A percentile compares a stretch with the other conserved stretches of the same genome.
Evolutionary conservation across 1,140 invertebrate species (phyloP).

Genomic region (Dermatophagoides farinae): DNA sequence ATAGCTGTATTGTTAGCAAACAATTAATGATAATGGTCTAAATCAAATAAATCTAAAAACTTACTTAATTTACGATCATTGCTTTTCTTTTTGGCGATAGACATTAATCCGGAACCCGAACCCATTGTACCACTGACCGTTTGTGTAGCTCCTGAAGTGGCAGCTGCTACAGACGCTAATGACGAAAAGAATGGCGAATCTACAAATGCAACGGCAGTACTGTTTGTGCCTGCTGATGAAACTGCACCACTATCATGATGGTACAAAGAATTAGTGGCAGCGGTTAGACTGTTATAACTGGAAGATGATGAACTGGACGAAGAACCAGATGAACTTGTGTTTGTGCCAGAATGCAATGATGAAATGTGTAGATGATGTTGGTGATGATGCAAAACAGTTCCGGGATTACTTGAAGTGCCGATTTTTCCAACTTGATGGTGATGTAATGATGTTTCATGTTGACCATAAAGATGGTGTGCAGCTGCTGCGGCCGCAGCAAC

Average conservation of each 20-base stretch:
- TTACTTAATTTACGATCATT: slow-evolving; percentile 8
- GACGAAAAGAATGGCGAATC: slow-evolving; percentile 2
- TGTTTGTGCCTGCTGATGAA: neutral
- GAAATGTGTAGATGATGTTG: neutral
- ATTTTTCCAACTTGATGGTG: too few relatives aligned
- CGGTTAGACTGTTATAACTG: neutral
- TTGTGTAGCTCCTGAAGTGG: too few relatives aligned
- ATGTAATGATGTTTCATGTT: too few relatives aligned
- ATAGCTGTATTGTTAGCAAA: neutral
- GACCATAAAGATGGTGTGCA: neutral
- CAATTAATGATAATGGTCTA: neutral
- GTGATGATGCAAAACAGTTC: too few relatives aligned
- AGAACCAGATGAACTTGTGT: too few relatives aligned
- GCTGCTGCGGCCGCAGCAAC: neutral
- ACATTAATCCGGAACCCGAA: too few relatives aligned
- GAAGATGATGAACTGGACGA: too few relatives aligned
- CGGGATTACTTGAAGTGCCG: too few relatives aligned
- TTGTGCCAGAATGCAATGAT: neutral
- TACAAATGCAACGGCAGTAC: neutral
- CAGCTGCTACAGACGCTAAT: neutral
- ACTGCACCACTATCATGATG: too few relatives aligned
- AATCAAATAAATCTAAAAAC: neutral
- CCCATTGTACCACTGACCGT: too few relatives aligned
- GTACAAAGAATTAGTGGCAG: neutral
- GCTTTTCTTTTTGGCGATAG: neutral